A percentile compares a stretch with the other conserved stretches of the same genome.
phyloP scores from a whole-genome alignment of 2,113 vertebrate species.

The Catharus bicknelli region DNA sequence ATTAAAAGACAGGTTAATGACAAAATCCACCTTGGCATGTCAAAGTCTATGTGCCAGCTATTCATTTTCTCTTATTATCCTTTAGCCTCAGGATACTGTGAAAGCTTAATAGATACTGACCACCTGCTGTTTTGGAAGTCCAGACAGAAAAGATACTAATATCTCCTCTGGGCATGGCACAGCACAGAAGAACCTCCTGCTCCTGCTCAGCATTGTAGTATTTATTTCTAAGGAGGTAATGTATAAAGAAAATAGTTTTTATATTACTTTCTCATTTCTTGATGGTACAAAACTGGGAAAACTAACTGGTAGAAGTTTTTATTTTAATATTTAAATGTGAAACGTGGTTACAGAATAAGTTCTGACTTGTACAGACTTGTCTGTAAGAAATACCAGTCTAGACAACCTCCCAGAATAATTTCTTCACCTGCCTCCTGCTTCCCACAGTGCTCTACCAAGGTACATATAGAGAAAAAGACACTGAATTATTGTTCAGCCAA shows the following conservation, averaged over 20 bases:
- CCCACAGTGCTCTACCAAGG: not conserved
- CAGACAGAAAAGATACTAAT: not conserved
- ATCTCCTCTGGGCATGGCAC: not conserved
- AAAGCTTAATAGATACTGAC: not conserved
- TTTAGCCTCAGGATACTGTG: not conserved
- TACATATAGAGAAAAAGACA: not conserved
- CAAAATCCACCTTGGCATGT: not conserved
- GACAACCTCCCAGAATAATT: not conserved
- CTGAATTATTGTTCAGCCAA: not conserved
- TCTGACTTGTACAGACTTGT: not conserved
- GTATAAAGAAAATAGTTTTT: not conserved
- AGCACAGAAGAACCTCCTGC: not conserved
- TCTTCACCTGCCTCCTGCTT: not conserved
- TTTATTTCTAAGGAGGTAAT: not conserved
- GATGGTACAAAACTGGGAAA: not conserved
- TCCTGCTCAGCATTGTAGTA: not conserved
- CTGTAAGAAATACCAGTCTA: not conserved
- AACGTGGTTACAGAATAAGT: not conserved
- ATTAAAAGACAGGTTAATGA: not conserved
- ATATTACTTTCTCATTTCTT: not conserved
- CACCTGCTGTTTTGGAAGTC: not conserved
- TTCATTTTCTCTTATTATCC: not conserved
- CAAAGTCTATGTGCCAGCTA: not conserved
- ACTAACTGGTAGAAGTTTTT: not conserved
- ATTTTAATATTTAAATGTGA: not conserved